Evolutionary conservation across 92 coral and sea anemone genomes (phyloP), one percentile per base, ranked within the genome.

Genomic region (Porites evermanni): DNA sequence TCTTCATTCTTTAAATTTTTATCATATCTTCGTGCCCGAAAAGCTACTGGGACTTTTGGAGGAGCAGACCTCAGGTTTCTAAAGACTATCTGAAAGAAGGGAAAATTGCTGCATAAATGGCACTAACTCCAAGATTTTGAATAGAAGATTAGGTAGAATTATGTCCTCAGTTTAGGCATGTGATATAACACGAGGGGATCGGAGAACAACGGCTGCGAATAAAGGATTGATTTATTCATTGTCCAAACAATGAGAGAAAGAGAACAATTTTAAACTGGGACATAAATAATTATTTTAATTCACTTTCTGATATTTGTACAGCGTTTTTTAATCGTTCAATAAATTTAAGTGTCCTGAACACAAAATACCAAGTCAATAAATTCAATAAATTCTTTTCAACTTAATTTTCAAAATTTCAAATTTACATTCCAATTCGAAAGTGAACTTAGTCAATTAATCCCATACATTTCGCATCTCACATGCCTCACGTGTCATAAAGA

Each of bases 361-460:
- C 24, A 23, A 72, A 70, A 67, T 53, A 53, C 14, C 85, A 50
- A 53, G 84, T 52, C 67, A 79, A 70, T 81, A 81, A 81, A 81
- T 71, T 56, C 20, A 53, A 70, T 19, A 32, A 59, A 44, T 26
- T 71, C 70, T 67, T 21, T 12, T 32, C 66, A 13, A 8, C 21
- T 65, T 0, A 79, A 67, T 51, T 51, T 58, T 70, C 56, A 38
- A 80, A 54, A 18, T 81, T 18, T 56, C 75, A 81, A 81, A 58
- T 70, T 70, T 56, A 81, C 58, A 38, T 56, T 70, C 67, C 64
- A 26, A n/a, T 18, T 58, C 64, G 8, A 51, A 56, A 69, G 23
- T 38, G 23, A 71, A 53, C 77, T 56, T 29, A 9, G 64, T 38
- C 47, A 38, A 38, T 38, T 38, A 50, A 74, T 70, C 53, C 24